A percentile compares a stretch with the other conserved stretches of the same genome.
phyloP scores from a whole-genome alignment of 2,888 invertebrate species.

The Nasonovia ribisnigri region DNA sequence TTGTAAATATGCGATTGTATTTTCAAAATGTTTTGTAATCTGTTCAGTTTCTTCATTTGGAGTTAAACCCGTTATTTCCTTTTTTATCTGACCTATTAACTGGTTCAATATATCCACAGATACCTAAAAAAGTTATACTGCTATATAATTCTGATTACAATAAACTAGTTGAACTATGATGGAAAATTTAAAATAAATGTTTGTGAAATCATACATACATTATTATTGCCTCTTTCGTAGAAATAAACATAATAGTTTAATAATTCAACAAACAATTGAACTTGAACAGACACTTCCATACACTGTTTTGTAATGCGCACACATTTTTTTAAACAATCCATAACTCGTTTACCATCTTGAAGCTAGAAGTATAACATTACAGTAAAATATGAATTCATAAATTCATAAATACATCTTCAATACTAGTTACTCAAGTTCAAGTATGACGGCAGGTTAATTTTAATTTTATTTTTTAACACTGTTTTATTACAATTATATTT shows the following conservation, averaged over 20 bases:
- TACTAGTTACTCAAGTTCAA: not conserved
- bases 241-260: slow-evolving; percentile 94
- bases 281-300: slow-evolving; percentile 96
- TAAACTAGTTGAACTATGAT: slow-evolving; percentile 7
- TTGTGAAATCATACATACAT: slow-evolving; percentile 70
- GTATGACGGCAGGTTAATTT: not conserved
- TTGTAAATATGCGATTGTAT: slow-evolving; percentile 86
- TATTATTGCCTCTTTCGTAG: slow-evolving; percentile 87
- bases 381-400: not conserved
- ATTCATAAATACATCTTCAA: not conserved
- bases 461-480: not conserved
- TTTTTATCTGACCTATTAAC: slow-evolving; percentile 91
- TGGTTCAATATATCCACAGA: slow-evolving; percentile 77
- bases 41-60: slow-evolving; percentile 96
- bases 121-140: slow-evolving; percentile 73
- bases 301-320: slow-evolving; percentile 96
- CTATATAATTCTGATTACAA: slow-evolving; percentile 20
- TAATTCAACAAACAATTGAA: slow-evolving; percentile 94
- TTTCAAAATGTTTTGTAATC: slow-evolving; percentile 94
- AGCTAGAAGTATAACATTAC: slow-evolving; percentile 72
- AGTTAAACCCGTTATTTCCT: slow-evolving; percentile 93
- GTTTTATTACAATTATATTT: not conserved
- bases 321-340: slow-evolving; percentile 96
- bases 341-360: slow-evolving; percentile 89
- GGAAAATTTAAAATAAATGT: not conserved